Conservation (phyloP, 2,113 vertebrate species). For the Phyllostomus discolor region DNA sequence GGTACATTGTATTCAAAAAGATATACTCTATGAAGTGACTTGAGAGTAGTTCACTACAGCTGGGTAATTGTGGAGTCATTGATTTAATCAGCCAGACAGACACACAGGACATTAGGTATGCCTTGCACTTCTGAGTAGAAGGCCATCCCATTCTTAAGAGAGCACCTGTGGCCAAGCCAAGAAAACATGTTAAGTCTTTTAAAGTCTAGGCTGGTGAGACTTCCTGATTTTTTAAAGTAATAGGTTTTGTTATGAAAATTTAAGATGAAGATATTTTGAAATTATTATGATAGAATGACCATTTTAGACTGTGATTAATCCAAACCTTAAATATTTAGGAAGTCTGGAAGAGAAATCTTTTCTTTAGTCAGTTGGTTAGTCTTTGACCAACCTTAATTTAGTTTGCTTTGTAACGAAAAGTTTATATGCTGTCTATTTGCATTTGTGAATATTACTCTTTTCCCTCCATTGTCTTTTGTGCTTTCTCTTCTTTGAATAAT, state of each 20-base stretch:
- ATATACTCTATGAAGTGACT: not conserved
- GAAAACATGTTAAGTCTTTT: not conserved
- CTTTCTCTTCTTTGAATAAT: not conserved
- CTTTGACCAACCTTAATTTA: not conserved
- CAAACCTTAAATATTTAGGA: not conserved
- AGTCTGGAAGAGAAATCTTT: not conserved
- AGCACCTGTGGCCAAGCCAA: not conserved
- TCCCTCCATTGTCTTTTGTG: not conserved
- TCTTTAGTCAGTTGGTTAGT: not conserved
- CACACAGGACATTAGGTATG: too few species aligned
- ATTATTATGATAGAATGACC: not conserved
- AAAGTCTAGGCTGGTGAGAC: not conserved
- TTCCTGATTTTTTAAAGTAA: not conserved
- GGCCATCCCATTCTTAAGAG: rapidly evolving
- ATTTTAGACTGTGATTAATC: not conserved
- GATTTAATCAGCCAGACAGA: not conserved
- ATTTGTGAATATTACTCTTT: not conserved
- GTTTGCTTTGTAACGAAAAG: not conserved
- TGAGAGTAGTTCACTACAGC: not conserved
- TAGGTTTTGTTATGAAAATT: not conserved
- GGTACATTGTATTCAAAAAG: not conserved
- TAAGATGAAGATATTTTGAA: not conserved
- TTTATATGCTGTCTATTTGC: not conserved
- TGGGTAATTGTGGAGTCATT: not conserved
- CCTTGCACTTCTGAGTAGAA: not conserved